Base-by-base conservation (phyloP, 2,797 vertebrate species). In the Salarias fasciatus region DNA sequence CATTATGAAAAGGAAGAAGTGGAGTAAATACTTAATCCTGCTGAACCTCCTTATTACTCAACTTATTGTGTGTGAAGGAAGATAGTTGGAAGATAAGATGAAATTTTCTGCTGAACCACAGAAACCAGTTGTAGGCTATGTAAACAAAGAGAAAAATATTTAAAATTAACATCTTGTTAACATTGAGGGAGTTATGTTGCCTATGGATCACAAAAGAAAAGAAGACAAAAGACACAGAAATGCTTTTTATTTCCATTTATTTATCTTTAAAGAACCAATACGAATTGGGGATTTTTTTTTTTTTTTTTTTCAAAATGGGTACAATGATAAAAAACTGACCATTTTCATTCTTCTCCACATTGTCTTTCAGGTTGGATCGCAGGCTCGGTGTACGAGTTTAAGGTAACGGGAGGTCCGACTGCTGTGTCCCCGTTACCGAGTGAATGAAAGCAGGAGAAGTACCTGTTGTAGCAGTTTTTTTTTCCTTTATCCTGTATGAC, bases 221-320 rank as follows among this genome's bases (percentile, higher is more conserved):
- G 9, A 35, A 31, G 8, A 4, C 8, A 6, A 35, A 9, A 35
- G 33, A 33, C 33, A 6, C 6, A 9, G 1, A 68, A 49, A 62
- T 85, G 82, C 71, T 87, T 90, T 90, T 87, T 87, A 89, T 92
- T 92, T 90, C 79, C 90, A 91, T 91, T 87, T 92, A 93, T 93
- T 93, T 86, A 86, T 92, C 81, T 89, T 92, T 90, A 91, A 93
- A 93, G 88, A 93, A 93, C 91, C 91, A 92, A 93, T 92, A 92
- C 81, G 90, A 92, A 92, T 87, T 75, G 88, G 86, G 89, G 89
- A 80, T 88, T 78, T 91, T n/a, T n/a, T n/a, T n/a, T n/a, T n/a
- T n/a, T n/a, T n/a, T n/a, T n/a, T n/a, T n/a, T 90, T 90, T 90
- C 84, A 92, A 93, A 92, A 91, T 87, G 88, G 87, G 87, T 88